A percentile compares a stretch with the other conserved stretches of the same genome.
These are phyloP conservation scores for Nephrotoma flavescens DNA, from an alignment of 2,888 invertebrate species.

Conservation along the genomic window DNA sequence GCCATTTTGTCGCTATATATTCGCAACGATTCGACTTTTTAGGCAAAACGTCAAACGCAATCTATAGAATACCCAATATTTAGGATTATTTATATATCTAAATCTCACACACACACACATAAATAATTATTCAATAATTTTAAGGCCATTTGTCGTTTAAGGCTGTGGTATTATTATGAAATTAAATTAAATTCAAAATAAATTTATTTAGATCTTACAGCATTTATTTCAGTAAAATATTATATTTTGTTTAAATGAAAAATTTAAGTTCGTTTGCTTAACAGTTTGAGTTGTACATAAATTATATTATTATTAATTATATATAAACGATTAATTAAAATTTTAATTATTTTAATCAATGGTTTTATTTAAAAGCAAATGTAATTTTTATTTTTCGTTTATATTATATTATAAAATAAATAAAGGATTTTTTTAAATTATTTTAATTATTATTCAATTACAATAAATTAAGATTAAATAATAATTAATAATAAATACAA, in stretches of 20 bases:
- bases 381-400: slow-evolving; percentile 5
- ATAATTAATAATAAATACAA: background rate
- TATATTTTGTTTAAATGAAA: background rate
- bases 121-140: background rate
- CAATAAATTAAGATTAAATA: background rate
- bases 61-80: background rate
- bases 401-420: background rate
- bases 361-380: background rate
- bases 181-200: background rate
- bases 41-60: background rate
- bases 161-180: slow-evolving; percentile 1
- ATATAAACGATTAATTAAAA: background rate
- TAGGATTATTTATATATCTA: background rate
- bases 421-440: background rate
- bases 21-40: background rate
- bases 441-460: background rate
- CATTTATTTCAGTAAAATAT: background rate
- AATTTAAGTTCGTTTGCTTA: slow-evolving; percentile 6
- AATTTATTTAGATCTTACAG: background rate
- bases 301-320: background rate
- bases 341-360: background rate
- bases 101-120: no score
- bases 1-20: background rate
- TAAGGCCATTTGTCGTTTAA: background rate
- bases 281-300: background rate